Evolutionary conservation across 2,888 invertebrate genomes (phyloP), one percentile per base, ranked within the genome.

Genomic region (Eulithis prunata): DNA sequence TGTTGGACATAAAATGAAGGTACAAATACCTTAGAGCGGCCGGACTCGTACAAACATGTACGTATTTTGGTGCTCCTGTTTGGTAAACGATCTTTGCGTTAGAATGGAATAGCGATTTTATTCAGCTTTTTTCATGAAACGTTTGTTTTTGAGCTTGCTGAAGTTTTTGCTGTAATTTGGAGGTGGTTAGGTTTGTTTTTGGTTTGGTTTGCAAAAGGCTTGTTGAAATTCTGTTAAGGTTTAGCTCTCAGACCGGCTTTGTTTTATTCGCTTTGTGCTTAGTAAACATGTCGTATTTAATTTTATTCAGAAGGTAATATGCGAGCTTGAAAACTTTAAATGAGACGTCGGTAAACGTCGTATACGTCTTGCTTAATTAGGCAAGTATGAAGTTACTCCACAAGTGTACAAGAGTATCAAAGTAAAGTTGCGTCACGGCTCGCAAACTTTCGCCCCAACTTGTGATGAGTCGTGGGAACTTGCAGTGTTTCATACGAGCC

Each of bases 391-490:
- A 62, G 62, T 52, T 56, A 13, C 60, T 51, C 32, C 45, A 36
- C 46, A 53, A 52, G 62, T 62, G 13, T 43, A 62, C 21, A 49
- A 28, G 12, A 53, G 43, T 45, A 51, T 56, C 59, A 56, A 66
- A 66, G 61, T 56, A 66, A 56, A 67, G 60, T 61, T 63, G 21
- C 57, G 58, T 62, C 56, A 68, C 52, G 47, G 67, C 59, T 68
- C 65, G 69, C 68, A 60, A 70, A 70, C 61, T 66, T 60, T 64
- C 63, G 56, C 64, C 57, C 58, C 52, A 61, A 69, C 57, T 64
- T 69, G 60, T 72, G 67, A 71, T 69, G 70, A 69, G 69, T 66
- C 85, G 85, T 87, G 87, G 79, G 87, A 87, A 85, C 75, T 60
- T 51, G 62, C 71, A 70, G 64, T 71, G 72, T 78, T 79, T 76